Conservation (phyloP, 1,140 invertebrate species). For the Bombus sylvicola region DNA sequence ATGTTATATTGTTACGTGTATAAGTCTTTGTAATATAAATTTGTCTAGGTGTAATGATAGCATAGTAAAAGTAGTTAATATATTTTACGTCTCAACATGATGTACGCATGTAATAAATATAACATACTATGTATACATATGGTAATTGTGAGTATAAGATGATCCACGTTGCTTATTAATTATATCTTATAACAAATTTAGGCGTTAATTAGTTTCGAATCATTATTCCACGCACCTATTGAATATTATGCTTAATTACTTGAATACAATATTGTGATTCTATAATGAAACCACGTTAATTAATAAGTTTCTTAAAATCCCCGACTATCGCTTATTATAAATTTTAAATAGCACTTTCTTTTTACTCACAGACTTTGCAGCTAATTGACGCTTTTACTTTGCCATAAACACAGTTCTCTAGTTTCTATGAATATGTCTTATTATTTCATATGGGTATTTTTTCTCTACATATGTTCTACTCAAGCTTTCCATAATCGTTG, state of each 20-base stretch:
- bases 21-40: too few species aligned
- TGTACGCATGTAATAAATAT: background rate
- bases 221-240: background rate
- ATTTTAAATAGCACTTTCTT: conserved; percentile 11
- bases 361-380: background rate
- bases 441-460: background rate
- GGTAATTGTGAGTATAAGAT: background rate
- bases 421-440: too few species aligned
- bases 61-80: too few species aligned
- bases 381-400: background rate
- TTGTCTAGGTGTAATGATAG: too few species aligned
- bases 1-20: too few species aligned
- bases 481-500: too few species aligned
- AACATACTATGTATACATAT: background rate
- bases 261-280: background rate
- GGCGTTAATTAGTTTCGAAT: background rate
- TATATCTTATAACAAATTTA: background rate
- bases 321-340: background rate
- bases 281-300: background rate
- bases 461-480: too few species aligned
- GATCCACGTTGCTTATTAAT: background rate
- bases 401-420: background rate
- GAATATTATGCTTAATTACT: background rate
- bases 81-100: background rate
- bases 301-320: background rate